Percentiles rank a stretch among this genome's conserved stretches.
Evolutionary conservation across 2,797 vertebrate genomes (phyloP).

Genomic region (Malurus splendens): DNA sequence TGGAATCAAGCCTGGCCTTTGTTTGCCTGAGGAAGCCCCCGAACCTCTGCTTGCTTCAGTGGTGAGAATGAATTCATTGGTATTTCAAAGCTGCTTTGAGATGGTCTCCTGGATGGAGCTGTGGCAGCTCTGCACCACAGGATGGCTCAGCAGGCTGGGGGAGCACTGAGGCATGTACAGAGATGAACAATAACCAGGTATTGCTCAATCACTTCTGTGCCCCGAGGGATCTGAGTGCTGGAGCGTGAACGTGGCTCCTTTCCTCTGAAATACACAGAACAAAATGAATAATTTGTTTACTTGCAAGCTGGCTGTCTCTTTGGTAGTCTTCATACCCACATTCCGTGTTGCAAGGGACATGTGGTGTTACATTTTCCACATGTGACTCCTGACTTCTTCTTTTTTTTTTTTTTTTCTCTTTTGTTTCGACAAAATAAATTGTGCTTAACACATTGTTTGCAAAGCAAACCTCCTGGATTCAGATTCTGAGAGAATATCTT

Average conservation of each 20-base stretch:
- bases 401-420: not conserved
- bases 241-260: not conserved
- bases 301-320: not conserved
- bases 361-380: not conserved
- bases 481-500: not conserved
- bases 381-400: not conserved
- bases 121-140: not conserved
- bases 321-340: not conserved
- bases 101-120: not conserved
- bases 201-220: not conserved
- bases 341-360: not conserved
- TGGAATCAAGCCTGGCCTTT: not conserved
- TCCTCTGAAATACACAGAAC: not conserved
- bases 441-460: not conserved
- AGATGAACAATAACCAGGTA: not conserved
- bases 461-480: not conserved
- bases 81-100: not conserved
- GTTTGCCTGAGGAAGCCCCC: not conserved
- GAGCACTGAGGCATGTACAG: not conserved
- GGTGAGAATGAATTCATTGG: not conserved
- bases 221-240: not conserved
- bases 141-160: not conserved
- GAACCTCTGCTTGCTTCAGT: not conserved
- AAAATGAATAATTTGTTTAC: not conserved
- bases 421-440: not conserved